phyloP scores from a whole-genome alignment of 1,140 invertebrate species.

The Drosophila miranda region DNA sequence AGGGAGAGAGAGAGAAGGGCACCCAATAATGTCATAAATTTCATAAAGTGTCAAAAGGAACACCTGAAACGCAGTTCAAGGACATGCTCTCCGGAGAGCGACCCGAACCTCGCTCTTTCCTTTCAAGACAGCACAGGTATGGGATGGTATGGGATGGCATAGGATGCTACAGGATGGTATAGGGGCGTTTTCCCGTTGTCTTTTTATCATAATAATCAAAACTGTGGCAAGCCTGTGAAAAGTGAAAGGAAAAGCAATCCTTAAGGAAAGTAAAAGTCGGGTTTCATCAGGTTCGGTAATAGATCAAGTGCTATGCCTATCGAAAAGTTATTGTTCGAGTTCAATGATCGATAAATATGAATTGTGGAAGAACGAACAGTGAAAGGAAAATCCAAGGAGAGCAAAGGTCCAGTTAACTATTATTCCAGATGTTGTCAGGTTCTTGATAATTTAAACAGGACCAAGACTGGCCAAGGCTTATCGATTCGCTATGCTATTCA shows the following conservation, averaged over 20 bases:
- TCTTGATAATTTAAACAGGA: too few relatives aligned
- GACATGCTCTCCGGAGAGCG: slow-evolving; percentile 4
- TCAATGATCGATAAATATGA: neutral
- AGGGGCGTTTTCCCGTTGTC: slow-evolving; percentile 50
- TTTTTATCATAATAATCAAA: slow-evolving; percentile 45
- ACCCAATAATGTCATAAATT: slow-evolving; percentile 78
- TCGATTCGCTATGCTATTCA: too few relatives aligned
- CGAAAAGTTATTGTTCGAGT: too few relatives aligned
- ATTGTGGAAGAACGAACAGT: too few relatives aligned
- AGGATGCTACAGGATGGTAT: neutral
- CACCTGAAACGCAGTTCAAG: slow-evolving; percentile 58
- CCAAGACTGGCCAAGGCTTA: too few relatives aligned
- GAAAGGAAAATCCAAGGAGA: too few relatives aligned
- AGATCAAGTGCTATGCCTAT: neutral
- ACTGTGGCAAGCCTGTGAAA: slow-evolving; percentile 10
- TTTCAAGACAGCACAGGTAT: neutral
- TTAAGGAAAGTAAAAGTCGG: neutral
- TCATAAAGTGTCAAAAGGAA: slow-evolving; percentile 79
- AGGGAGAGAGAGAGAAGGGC: neutral
- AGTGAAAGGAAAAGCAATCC: neutral
- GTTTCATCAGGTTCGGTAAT: neutral
- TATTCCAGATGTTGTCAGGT: too few relatives aligned
- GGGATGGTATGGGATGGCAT: too few relatives aligned
- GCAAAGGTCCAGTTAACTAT: too few relatives aligned
- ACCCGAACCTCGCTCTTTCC: slow-evolving; percentile 1